Base-by-base conservation (phyloP, 2,888 invertebrate species). In the Acrobasis suavella region DNA sequence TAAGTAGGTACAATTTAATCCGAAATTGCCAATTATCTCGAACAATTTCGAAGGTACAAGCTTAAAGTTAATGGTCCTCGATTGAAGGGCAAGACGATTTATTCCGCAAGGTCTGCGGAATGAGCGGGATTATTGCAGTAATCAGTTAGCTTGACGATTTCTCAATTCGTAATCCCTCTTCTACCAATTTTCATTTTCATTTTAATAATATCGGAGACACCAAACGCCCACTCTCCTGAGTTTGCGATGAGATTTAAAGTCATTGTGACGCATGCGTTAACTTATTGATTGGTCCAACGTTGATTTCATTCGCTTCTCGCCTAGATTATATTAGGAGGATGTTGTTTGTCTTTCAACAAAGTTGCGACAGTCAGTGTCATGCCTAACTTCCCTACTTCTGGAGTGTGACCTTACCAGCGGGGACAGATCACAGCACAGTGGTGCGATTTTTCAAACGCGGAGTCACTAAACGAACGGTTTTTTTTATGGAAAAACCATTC, bases 231-330 rank as follows among this genome's bases (percentile, higher is more conserved):
- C 82, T 79, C 77, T 75, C 63, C 63, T 65, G 62, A 68, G 66
- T 73, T 65, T 66, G 65, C 66, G 68, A 76, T 78, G 77, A 79
- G 75, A 69, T 71, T 76, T 72, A 66, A 72, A 72, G 76, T 72
- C 73, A 75, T 75, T 68, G 70, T 79, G 83, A 89, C 92, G 92
- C 92, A 92, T 91, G 92, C 92, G 92, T 86, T 72, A 84, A 78
- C 75, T 72, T 91, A 91, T 92, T 87, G 91, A 91, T 92, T 86
- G 75, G 74, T 78, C 72, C 78, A 77, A 72, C 73, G 81, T 79
- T 79, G 84, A 85, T 83, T 83, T 79, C 76, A 72, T 79, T 76
- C 75, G 67, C 67, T 69, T 70, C 72, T 69, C 73, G 78, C 71
- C 75, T 69, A 73, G 69, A 70, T 67, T 65, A 58, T 37, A 62